These are phyloP conservation scores for Drosophila parvula DNA, from an alignment of 1,140 invertebrate species.

Conservation along the genomic window DNA sequence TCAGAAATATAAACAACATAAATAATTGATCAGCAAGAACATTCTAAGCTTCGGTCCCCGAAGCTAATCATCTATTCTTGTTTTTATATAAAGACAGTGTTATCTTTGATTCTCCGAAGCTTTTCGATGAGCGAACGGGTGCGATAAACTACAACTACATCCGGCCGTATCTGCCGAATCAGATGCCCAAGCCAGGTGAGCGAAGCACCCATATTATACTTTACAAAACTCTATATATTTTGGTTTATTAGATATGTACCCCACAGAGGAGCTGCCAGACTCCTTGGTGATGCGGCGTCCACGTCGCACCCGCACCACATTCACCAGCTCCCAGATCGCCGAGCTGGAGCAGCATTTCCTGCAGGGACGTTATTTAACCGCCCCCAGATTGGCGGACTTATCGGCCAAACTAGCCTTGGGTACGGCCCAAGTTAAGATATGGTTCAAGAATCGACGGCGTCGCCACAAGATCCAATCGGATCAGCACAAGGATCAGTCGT, in stretches of 20 bases:
- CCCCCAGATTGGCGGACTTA: conserved; percentile 91
- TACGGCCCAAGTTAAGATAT: conserved; percentile 96
- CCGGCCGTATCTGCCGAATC: conserved; percentile 75
- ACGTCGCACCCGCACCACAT: conserved; percentile 88
- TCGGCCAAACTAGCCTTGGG: conserved; percentile 89
- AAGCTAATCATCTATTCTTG: neutral
- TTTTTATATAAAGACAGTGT: conserved; percentile 37
- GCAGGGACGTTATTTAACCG: conserved; percentile 90
- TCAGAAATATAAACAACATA: neutral
- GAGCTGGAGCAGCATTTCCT: conserved; percentile 85
- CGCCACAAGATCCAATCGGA: conserved; percentile 78
- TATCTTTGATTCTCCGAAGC: conserved; percentile 38
- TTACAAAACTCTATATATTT: neutral
- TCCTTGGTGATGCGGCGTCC: conserved; percentile 76
- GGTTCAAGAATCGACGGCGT: conserved; percentile 86
- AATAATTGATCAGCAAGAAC: neutral
- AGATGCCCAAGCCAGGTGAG: conserved; percentile 74
- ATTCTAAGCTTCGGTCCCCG: neutral
- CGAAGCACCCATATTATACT: neutral
- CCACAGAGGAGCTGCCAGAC: conserved; percentile 69
- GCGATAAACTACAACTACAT: conserved; percentile 80
- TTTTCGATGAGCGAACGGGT: conserved; percentile 76
- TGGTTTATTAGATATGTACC: neutral
- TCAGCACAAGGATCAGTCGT: conserved; percentile 74
- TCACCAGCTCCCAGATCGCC: conserved; percentile 91